phyloP scores from a whole-genome alignment of 2,113 vertebrate species.

The Lagopus leucura region DNA sequence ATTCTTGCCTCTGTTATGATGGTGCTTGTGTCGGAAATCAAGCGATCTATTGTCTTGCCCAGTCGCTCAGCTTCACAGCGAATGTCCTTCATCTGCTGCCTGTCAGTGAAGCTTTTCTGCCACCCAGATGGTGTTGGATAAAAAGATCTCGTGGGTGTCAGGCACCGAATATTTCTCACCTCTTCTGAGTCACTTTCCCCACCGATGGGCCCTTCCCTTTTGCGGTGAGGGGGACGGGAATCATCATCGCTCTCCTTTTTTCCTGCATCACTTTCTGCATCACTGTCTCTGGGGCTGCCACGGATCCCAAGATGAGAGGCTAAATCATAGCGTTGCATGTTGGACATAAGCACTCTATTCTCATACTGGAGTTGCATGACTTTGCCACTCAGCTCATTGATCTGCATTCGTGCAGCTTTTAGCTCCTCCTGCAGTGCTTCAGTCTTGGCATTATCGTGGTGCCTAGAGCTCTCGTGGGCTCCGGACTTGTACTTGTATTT shows the following conservation, averaged over 20 bases:
- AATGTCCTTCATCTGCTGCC: slow-evolving; percentile 98
- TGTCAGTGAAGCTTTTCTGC: slow-evolving; percentile 93
- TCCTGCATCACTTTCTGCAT: slow-evolving; percentile 92
- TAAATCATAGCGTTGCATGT: slow-evolving; percentile 98
- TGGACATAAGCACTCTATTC: slow-evolving; percentile 96
- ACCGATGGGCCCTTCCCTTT: slow-evolving; percentile 93
- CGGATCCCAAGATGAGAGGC: slow-evolving; percentile 96
- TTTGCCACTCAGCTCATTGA: slow-evolving; percentile 97
- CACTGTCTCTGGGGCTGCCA: slow-evolving; percentile 92
- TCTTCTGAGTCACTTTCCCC: slow-evolving; percentile 97
- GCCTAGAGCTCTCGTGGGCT: slow-evolving; percentile 85
- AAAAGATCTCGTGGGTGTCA: slow-evolving; percentile 92
- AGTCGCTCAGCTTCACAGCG: slow-evolving; percentile 94
- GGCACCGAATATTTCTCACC: slow-evolving; percentile 94
- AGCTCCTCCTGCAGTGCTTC: slow-evolving; percentile 95
- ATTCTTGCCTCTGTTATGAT: slow-evolving; percentile 96
- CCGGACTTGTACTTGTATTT: slow-evolving; percentile 96
- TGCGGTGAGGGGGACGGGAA: slow-evolving; percentile 92
- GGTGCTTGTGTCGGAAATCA: slow-evolving; percentile 96
- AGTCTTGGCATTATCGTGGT: slow-evolving; percentile 88
- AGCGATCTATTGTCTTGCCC: slow-evolving; percentile 94
- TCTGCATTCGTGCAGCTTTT: slow-evolving; percentile 93
- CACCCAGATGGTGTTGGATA: slow-evolving; percentile 86
- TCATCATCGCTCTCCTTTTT: slow-evolving; percentile 95
- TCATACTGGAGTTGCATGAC: slow-evolving; percentile 99